Evolutionary conservation across 2,888 invertebrate species (phyloP).

Genomic region (Synanthedon formicaeformis): DNA sequence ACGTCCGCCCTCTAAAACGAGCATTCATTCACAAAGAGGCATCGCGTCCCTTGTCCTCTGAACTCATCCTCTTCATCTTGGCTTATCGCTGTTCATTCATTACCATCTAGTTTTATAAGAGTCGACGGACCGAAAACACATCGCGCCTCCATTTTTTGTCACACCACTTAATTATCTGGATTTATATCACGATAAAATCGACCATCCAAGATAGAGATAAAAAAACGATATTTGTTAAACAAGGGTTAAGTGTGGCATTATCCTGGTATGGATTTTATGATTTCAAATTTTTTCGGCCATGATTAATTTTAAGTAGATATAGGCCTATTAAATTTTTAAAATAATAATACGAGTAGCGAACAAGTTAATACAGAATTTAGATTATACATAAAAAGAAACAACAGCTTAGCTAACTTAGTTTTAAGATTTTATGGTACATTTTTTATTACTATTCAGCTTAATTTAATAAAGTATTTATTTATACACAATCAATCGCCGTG

Average conservation of each 20-base stretch:
- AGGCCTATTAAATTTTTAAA: too few relatives aligned
- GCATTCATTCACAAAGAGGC: constrained; percentile 51
- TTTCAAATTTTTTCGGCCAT: neutral
- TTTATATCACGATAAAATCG: constrained; percentile 64
- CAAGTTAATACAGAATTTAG: too few relatives aligned
- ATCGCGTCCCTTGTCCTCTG: constrained; percentile 33
- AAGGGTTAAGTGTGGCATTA: constrained; percentile 8
- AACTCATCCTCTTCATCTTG: constrained; percentile 52
- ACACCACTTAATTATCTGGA: constrained; percentile 67
- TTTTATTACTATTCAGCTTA: too few relatives aligned
- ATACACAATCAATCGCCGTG: too few relatives aligned
- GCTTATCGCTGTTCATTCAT: constrained; percentile 67
- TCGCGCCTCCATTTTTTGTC: constrained; percentile 68
- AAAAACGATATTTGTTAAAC: constrained; percentile 24
- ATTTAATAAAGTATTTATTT: too few relatives aligned
- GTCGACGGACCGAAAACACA: constrained; percentile 65
- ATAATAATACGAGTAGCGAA: too few relatives aligned
- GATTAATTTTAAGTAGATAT: too few relatives aligned
- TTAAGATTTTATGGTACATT: too few relatives aligned
- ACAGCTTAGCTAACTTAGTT: too few relatives aligned
- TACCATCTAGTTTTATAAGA: constrained; percentile 67
- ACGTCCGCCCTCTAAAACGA: constrained; percentile 6
- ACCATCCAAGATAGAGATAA: constrained; percentile 23
- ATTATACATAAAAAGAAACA: too few relatives aligned
- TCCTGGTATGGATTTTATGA: constrained; percentile 16